Percentiles rank a stretch among this genome's conserved stretches.
phyloP scores from a whole-genome alignment of 2,888 invertebrate species.

The Himalopsyche tibetana region DNA sequence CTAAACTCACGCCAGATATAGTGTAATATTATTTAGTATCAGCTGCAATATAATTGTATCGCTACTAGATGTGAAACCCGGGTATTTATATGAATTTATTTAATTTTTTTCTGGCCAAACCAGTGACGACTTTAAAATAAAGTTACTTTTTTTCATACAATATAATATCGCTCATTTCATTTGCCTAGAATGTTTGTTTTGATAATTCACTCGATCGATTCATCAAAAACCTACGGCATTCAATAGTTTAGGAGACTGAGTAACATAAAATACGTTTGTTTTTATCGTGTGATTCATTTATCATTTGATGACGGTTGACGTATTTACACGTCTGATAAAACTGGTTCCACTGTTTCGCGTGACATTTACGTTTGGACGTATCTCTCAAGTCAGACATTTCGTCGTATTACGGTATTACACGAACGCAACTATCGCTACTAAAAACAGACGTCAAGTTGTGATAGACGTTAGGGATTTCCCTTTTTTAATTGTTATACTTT shows the following conservation, averaged over 20 bases:
- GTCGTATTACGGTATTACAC: not conserved
- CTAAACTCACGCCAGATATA: no score
- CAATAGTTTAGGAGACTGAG: not conserved
- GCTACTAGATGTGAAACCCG: no score
- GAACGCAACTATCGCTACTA: not conserved
- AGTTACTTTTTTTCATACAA: no score
- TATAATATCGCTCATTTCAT: no score
- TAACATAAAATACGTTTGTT: not conserved
- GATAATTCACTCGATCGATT: not conserved
- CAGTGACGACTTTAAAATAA: no score
- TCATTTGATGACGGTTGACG: conserved; percentile 15
- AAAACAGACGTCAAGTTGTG: not conserved
- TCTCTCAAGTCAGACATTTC: not conserved
- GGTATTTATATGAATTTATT: no score
- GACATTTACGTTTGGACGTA: conserved; percentile 12
- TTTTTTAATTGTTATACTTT: not conserved
- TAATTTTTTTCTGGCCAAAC: no score
- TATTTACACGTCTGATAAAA: conserved; percentile 18
- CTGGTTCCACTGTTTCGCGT: not conserved
- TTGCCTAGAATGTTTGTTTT: no score
- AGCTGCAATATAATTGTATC: no score
- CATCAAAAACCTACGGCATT: not conserved
- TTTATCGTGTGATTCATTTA: conserved; percentile 17
- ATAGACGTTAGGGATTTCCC: not conserved
- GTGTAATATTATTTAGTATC: no score